A percentile compares a stretch with the other conserved stretches of the same genome.
phyloP scores from a whole-genome alignment of 1,140 invertebrate genomes.

The Rhynchophorus ferrugineus region DNA sequence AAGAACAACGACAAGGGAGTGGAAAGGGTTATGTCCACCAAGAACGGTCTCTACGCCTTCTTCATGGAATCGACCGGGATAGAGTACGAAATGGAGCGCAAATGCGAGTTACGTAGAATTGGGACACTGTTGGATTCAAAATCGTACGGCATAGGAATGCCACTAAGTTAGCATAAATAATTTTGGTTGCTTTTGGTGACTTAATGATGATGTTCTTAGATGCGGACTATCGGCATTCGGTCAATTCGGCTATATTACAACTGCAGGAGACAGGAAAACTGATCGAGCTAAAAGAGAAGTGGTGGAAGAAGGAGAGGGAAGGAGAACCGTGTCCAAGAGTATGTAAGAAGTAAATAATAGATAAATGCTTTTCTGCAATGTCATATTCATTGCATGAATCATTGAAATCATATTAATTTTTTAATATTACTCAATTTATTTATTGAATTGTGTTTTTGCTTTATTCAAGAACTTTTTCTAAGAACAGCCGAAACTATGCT shows the following conservation, averaged over 20 bases:
- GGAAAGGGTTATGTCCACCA: constrained; percentile 64
- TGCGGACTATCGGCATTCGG: constrained; percentile 56
- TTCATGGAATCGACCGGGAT: constrained; percentile 80
- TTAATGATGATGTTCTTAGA: constrained; percentile 16
- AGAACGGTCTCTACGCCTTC: constrained; percentile 63
- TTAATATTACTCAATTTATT: too few species aligned
- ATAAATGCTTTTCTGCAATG: too few species aligned
- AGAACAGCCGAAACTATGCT: too few species aligned
- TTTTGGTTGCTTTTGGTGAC: background rate
- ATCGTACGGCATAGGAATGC: constrained; percentile 73
- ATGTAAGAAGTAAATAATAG: constrained; percentile 5
- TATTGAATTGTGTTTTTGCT: too few species aligned
- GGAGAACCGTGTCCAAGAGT: constrained; percentile 27
- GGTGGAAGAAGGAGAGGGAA: constrained; percentile 66
- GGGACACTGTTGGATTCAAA: constrained; percentile 71
- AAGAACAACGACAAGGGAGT: constrained; percentile 76
- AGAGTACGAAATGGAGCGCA: constrained; percentile 65
- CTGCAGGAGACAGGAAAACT: constrained; percentile 75
- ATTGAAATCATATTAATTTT: too few species aligned
- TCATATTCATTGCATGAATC: too few species aligned
- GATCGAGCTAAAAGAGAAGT: constrained; percentile 71
- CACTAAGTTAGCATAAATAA: constrained; percentile 50
- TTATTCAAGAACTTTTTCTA: too few species aligned
- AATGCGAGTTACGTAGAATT: constrained; percentile 72
- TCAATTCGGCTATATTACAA: constrained; percentile 67